A percentile compares a stretch with the other conserved stretches of the same genome.
Evolutionary conservation across 2,113 vertebrate genomes (phyloP).

Genomic region (Bagarius yarrelli): DNA sequence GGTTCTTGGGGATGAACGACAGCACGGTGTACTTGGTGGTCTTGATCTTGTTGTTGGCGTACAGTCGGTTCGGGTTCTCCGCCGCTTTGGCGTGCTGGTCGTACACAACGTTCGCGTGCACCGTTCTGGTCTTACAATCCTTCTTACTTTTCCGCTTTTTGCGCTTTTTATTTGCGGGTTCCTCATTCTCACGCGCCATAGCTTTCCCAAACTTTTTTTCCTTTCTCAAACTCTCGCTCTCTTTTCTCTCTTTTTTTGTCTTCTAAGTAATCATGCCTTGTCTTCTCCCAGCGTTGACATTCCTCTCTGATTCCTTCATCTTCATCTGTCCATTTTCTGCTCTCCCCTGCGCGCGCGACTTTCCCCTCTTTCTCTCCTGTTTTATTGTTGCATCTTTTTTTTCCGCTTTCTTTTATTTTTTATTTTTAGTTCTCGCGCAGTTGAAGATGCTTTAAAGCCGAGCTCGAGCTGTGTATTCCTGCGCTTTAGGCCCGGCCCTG

Average conservation of each 20-base stretch:
- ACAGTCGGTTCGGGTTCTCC: conserved; percentile 69
- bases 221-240: conserved; percentile 18
- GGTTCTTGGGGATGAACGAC: conserved; percentile 95
- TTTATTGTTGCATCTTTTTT: conserved; percentile 64
- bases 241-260: background rate
- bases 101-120: conserved; percentile 77
- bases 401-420: background rate
- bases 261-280: conserved; percentile 66
- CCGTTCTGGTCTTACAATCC: conserved; percentile 73
- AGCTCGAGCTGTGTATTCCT: conserved; percentile 36
- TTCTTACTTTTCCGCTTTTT: conserved; percentile 77
- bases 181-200: conserved; percentile 73
- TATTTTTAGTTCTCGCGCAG: conserved; percentile 46
- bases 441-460: conserved; percentile 67
- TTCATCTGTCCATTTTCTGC: conserved; percentile 45
- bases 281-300: conserved; percentile 16
- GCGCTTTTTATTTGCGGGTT: conserved; percentile 67
- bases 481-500: conserved; percentile 32
- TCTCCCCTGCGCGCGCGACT: conserved; percentile 58
- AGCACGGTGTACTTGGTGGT: conserved; percentile 94
- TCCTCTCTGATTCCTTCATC: conserved; percentile 29
- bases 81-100: conserved; percentile 62
- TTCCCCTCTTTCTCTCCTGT: too few species aligned
- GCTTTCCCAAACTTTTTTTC: conserved; percentile 55
- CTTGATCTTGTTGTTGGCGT: conserved; percentile 88